Base-by-base conservation (phyloP, 2,113 vertebrate genomes). In the Cynoglossus semilaevis region DNA sequence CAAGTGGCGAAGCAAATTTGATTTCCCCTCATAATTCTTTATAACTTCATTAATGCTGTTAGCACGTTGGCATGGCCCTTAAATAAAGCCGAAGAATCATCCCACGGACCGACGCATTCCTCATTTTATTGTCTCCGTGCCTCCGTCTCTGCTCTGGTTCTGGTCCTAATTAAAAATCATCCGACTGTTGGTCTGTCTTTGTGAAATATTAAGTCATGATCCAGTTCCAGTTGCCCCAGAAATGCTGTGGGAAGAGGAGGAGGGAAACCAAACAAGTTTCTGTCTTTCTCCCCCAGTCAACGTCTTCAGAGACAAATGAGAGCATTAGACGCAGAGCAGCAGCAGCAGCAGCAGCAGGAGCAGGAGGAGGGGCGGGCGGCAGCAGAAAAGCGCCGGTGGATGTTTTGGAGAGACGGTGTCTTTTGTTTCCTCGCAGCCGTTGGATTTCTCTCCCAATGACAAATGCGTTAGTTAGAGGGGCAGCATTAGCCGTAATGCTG, bases 1-100 rank as follows among this genome's bases (percentile, higher is more conserved):
- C 94, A 96, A 97, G 95, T 95, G 95, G 94, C 93, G 93, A 93
- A 90, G 93, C 94, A 96, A 98, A 99, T 98, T 95, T 95, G 96
- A 99, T 99, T 99, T 97, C 92, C 94, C 91, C 93, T 94, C 95
- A 97, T 98, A 99, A 99, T 99, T 98, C 93, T 94, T 93, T 93
- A 93, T 94, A 95, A 96, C 89, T 72, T 94, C 93, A 96, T 98
- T 98, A 97, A 97, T 95, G 93, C 85, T 91, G 93, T 93, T 94
- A 94, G 93, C 86, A 50, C 91, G 91, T 90, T 94, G 92, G 93
- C 93, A 89, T 90, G 85, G 91, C 91, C 92, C 93, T 93, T 93
- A 90, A 87, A 91, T 89, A 89, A 89, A 88, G 85, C 76, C 55
- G 50, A 80, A 77, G 82, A 86, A 89, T 90, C 89, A 83, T 85